A percentile compares a stretch with the other conserved stretches of the same genome.
phyloP scores from a whole-genome alignment of 2,797 vertebrate species.

The Masticophis lateralis region DNA sequence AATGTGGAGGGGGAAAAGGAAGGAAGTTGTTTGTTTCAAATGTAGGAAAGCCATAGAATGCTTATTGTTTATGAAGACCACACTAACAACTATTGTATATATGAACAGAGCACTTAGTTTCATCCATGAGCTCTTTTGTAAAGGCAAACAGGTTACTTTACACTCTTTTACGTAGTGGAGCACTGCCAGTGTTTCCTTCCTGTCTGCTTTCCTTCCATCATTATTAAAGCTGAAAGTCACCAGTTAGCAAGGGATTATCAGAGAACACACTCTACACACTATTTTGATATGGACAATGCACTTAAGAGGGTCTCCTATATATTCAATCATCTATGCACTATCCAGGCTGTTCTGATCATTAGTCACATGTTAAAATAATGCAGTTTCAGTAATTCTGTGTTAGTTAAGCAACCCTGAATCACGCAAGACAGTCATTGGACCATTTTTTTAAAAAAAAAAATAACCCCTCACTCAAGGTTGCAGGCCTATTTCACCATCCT shows the following conservation, averaged over 20 bases:
- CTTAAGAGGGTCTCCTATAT: neutral
- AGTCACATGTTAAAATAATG: neutral
- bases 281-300: neutral
- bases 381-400: neutral
- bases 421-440: neutral
- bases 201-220: constrained; percentile 2
- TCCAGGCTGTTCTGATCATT: neutral
- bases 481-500: neutral
- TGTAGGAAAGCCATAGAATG: constrained; percentile 11
- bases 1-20: neutral
- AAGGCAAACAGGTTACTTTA: neutral
- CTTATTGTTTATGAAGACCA: constrained; percentile 14
- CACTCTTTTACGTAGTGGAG: neutral
- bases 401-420: neutral
- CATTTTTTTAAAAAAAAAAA: neutral
- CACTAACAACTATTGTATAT: neutral
- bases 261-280: neutral
- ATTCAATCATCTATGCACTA: neutral
- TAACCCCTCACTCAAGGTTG: neutral
- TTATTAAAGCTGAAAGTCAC: neutral
- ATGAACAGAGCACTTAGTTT: neutral
- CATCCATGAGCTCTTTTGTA: neutral
- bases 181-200: neutral
- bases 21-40: neutral
- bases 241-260: neutral